These are phyloP conservation scores for Perdita meconis DNA, from an alignment of 2,888 invertebrate species.

Conservation along the genomic window DNA sequence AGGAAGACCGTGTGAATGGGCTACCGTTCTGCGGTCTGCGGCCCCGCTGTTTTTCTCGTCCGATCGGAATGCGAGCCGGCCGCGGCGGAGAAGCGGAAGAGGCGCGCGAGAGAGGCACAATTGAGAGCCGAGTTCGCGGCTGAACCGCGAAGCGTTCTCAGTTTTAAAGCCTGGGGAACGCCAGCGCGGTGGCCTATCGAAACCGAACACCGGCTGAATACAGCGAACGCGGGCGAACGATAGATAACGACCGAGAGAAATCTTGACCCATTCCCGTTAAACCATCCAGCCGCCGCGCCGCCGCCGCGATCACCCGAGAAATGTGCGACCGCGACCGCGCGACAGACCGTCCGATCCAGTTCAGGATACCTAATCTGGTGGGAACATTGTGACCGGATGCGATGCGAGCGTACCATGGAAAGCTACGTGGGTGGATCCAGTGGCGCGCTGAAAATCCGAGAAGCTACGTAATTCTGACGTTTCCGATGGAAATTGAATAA, in stretches of 20 bases:
- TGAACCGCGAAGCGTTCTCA: no score
- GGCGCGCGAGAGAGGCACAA: conserved; percentile 18
- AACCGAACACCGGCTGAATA: conserved; percentile 69
- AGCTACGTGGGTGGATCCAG: background rate
- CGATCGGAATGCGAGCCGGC: conserved; percentile 75
- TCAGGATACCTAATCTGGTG: conserved; percentile 41
- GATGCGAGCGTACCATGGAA: background rate
- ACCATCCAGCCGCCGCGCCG: conserved; percentile 62
- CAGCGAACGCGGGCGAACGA: conserved; percentile 47
- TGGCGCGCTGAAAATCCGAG: no score
- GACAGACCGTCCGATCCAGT: conserved; percentile 51
- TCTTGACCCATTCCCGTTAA: conserved; percentile 74
- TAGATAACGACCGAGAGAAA: conserved; percentile 64
- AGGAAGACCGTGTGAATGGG: conserved; percentile 78
- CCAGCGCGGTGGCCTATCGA: conserved; percentile 45
- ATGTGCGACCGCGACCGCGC: conserved; percentile 69
- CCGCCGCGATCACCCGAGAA: conserved; percentile 68
- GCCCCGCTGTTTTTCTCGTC: conserved; percentile 71
- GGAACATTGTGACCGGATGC: conserved; percentile 45
- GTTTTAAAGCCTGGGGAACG: conserved; percentile 22
- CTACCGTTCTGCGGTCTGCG: conserved; percentile 79
- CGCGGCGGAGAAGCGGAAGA: conserved; percentile 47
- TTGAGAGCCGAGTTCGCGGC: conserved; percentile 32
- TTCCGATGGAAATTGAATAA: background rate
- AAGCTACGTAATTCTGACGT: no score